phyloP scores from a whole-genome alignment of 2,888 invertebrate species.

The Amaurobius ferox region DNA sequence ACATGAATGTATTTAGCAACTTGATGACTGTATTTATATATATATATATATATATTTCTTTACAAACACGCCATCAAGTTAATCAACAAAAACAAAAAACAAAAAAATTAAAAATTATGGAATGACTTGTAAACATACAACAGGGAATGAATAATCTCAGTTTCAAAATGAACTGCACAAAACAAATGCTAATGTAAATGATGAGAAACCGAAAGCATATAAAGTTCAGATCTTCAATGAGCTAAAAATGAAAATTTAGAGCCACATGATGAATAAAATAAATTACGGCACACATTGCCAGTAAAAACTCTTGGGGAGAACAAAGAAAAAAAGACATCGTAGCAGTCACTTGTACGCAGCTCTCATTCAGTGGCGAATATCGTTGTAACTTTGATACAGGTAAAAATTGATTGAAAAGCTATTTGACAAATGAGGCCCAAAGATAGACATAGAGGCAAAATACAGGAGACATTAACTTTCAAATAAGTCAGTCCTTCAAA shows the following conservation, averaged over 20 bases:
- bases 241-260: constrained; percentile 4
- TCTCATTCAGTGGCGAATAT: constrained; percentile 32
- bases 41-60: no score
- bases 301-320: constrained; percentile 7
- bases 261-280: constrained; percentile 29
- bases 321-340: constrained; percentile 2
- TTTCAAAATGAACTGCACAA: constrained; percentile 45
- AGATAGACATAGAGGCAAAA: constrained; percentile 40
- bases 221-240: constrained; percentile 13
- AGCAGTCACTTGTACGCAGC: constrained; percentile 25
- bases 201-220: constrained; percentile 13
- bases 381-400: constrained; percentile 50
- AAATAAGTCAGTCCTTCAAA: constrained; percentile 51
- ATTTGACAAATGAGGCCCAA: constrained; percentile 37
- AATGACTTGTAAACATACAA: constrained; percentile 64
- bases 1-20: constrained; percentile 22
- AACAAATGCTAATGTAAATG: constrained; percentile 62
- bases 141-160: constrained; percentile 70
- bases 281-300: constrained; percentile 23
- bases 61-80: constrained; percentile 45
- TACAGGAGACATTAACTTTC: constrained; percentile 36
- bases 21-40: constrained; percentile 33
- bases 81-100: constrained; percentile 58
- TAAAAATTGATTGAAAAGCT: constrained; percentile 48
- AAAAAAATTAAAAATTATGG: constrained; percentile 56